phyloP scores from a whole-genome alignment of 2,797 vertebrate species.

The Phoxinus dragarum region DNA sequence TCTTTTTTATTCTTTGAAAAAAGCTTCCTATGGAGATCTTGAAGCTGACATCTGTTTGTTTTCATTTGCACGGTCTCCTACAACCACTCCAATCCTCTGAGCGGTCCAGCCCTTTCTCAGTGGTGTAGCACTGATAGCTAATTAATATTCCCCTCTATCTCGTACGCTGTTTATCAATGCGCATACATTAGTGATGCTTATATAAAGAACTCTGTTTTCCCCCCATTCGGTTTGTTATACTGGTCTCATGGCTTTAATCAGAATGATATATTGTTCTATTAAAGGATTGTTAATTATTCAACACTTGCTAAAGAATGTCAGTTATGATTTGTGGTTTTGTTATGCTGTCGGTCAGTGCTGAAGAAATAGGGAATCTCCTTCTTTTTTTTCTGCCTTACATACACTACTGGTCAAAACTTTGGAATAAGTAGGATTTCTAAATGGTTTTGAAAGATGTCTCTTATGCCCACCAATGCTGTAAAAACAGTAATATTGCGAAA shows the following conservation, averaged over 20 bases:
- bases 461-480: neutral
- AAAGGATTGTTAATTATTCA: conserved; percentile 77
- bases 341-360: conserved; percentile 64
- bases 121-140: conserved; percentile 29
- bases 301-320: conserved; percentile 60
- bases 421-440: neutral
- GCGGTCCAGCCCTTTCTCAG: neutral
- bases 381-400: conserved; percentile 4
- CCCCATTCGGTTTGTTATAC: conserved; percentile 30
- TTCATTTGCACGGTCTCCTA: neutral
- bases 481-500: neutral
- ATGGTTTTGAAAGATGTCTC: neutral
- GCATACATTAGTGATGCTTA: conserved; percentile 54
- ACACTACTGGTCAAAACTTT: neutral
- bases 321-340: conserved; percentile 74
- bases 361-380: conserved; percentile 42
- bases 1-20: neutral
- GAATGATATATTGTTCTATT: conserved; percentile 70
- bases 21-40: neutral
- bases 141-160: conserved; percentile 47
- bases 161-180: conserved; percentile 33
- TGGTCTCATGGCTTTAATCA: conserved; percentile 37
- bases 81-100: neutral
- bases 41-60: conserved; percentile 35
- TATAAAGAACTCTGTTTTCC: conserved; percentile 32